Evolutionary conservation across 2,888 invertebrate genomes (phyloP).

Genomic region (Andrena dorsata): DNA sequence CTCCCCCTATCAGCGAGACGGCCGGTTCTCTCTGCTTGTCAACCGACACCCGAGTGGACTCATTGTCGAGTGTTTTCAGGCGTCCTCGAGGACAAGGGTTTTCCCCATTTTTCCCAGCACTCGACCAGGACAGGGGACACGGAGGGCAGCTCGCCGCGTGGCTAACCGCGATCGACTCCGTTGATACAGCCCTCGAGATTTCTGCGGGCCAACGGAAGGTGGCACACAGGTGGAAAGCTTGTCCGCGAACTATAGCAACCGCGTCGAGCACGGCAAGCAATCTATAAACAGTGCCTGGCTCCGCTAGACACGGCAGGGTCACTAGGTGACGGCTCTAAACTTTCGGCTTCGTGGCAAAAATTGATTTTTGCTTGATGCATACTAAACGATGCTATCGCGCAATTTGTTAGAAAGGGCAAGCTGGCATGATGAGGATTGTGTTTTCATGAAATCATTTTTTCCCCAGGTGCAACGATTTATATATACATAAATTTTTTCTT

Average conservation of each 20-base stretch:
- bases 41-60: slow-evolving; percentile 46
- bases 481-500: too few species aligned
- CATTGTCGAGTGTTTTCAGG: slow-evolving; percentile 43
- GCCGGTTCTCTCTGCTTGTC: slow-evolving; percentile 40
- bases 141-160: slow-evolving; percentile 42
- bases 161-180: slow-evolving; percentile 60
- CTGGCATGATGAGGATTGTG: too few species aligned
- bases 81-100: slow-evolving; percentile 52
- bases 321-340: slow-evolving; percentile 75
- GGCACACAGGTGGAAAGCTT: slow-evolving; percentile 56
- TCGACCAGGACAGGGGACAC: background rate
- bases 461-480: too few species aligned
- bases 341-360: background rate
- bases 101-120: slow-evolving; percentile 55
- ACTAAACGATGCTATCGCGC: background rate
- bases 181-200: slow-evolving; percentile 55
- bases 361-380: background rate
- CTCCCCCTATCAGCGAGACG: background rate
- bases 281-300: slow-evolving; percentile 83
- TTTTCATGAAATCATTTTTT: too few species aligned
- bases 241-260: slow-evolving; percentile 75
- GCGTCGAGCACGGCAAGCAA: slow-evolving; percentile 67
- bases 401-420: background rate
- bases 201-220: slow-evolving; percentile 50
- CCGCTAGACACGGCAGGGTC: slow-evolving; percentile 80